Evolutionary conservation across 2,113 vertebrate species (phyloP).

Genomic region (Pomatostomus ruficeps): DNA sequence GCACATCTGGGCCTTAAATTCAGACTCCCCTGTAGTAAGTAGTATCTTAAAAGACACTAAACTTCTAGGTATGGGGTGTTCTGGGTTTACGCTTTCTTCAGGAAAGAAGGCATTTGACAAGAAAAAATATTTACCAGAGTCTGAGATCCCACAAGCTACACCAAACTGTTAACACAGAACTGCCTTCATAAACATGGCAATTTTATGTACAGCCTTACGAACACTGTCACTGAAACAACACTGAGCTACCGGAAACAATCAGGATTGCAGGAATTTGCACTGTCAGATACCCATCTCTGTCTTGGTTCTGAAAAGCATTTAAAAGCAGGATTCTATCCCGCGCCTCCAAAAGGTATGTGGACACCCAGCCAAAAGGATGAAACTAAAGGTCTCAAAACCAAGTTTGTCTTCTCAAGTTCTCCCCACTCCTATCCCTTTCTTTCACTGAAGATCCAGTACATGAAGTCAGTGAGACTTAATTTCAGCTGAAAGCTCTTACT

Average conservation of each 20-base stretch:
- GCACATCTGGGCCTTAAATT: background rate
- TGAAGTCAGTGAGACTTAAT: background rate
- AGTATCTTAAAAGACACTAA: background rate
- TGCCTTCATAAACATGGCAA: accelerated
- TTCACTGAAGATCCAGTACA: accelerated
- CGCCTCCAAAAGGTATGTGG: background rate
- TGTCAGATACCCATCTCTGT: background rate
- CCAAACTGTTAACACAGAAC: background rate
- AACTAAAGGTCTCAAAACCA: background rate
- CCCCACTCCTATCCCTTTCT: background rate
- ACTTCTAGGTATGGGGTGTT: background rate
- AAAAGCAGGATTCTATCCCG: background rate
- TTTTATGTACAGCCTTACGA: background rate
- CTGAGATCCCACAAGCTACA: background rate
- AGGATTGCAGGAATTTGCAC: background rate
- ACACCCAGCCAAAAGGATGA: background rate
- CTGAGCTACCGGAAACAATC: background rate
- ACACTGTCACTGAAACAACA: background rate
- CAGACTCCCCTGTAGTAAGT: background rate
- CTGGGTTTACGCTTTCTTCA: background rate
- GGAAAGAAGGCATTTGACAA: background rate
- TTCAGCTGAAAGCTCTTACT: background rate
- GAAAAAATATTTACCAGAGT: background rate
- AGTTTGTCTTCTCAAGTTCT: background rate
- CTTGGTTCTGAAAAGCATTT: background rate